Conservation (phyloP, 2,888 invertebrate genomes). For the Nemotelus nigrinus region DNA sequence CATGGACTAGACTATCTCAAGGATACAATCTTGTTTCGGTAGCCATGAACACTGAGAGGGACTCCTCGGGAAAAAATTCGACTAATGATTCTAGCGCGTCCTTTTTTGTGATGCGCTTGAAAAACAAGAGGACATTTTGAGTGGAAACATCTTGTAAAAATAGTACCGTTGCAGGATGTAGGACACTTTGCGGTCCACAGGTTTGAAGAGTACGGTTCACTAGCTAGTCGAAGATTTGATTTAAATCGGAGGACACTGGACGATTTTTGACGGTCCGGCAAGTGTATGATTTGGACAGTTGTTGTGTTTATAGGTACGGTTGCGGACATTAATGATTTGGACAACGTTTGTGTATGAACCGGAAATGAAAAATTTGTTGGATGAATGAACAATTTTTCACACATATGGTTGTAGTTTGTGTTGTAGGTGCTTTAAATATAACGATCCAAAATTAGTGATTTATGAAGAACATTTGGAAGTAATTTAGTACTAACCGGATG, state of each 20-base stretch:
- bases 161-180: not conserved
- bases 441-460: not conserved
- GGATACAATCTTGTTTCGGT: constrained; percentile 10
- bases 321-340: not conserved
- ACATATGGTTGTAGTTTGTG: constrained; percentile 28
- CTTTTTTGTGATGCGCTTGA: constrained; percentile 7
- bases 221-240: not conserved
- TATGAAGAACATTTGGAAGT: too few species aligned
- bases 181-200: not conserved
- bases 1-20: not conserved
- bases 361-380: constrained; percentile 37
- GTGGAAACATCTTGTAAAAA: constrained; percentile 17
- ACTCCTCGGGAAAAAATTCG: not conserved
- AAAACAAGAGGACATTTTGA: constrained; percentile 25
- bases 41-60: not conserved
- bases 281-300: constrained; percentile 29
- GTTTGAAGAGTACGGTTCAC: not conserved
- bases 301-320: not conserved
- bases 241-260: not conserved
- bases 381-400: constrained; percentile 13
- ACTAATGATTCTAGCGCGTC: constrained; percentile 6
- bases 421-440: constrained; percentile 5
- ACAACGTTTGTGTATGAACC: not conserved
- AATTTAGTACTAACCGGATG: too few species aligned
- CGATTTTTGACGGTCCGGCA: not conserved